These are phyloP conservation scores for Phyllotreta striolata DNA, from an alignment of 2,888 invertebrate species.

Conservation along the genomic window DNA sequence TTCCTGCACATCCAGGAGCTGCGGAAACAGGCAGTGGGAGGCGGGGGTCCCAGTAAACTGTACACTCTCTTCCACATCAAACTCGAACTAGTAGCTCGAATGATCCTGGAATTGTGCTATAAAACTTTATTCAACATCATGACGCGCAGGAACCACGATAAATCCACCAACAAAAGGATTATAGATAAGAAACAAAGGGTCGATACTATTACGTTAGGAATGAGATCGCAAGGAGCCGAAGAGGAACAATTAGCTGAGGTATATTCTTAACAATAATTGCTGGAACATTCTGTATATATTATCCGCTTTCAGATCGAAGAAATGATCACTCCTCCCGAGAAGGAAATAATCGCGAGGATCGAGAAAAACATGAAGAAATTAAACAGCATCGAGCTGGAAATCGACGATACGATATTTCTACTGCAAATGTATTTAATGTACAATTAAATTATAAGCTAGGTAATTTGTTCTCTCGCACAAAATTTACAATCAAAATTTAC, in stretches of 20 bases:
- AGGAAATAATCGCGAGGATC: slow-evolving; percentile 76
- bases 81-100: slow-evolving; percentile 72
- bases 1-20: slow-evolving; percentile 75
- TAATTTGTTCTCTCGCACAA: too few relatives aligned
- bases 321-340: slow-evolving; percentile 86
- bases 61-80: slow-evolving; percentile 81
- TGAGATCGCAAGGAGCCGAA: slow-evolving; percentile 80
- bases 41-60: slow-evolving; percentile 76
- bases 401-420: slow-evolving; percentile 84
- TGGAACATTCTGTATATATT: slow-evolving; percentile 15
- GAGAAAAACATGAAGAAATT: slow-evolving; percentile 79
- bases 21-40: slow-evolving; percentile 48
- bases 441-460: background rate
- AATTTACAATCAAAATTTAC: slow-evolving; percentile 45
- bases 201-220: slow-evolving; percentile 80
- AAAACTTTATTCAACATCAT: slow-evolving; percentile 76
- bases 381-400: slow-evolving; percentile 78
- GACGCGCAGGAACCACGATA: slow-evolving; percentile 71
- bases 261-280: slow-evolving; percentile 21
- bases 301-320: slow-evolving; percentile 74
- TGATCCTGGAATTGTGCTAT: slow-evolving; percentile 75
- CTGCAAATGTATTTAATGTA: slow-evolving; percentile 75
- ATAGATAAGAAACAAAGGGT: slow-evolving; percentile 88
- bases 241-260: slow-evolving; percentile 84
- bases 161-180: slow-evolving; percentile 75